phyloP scores from a whole-genome alignment of 2,797 vertebrate species.

The Arnoldichthys spilopterus region DNA sequence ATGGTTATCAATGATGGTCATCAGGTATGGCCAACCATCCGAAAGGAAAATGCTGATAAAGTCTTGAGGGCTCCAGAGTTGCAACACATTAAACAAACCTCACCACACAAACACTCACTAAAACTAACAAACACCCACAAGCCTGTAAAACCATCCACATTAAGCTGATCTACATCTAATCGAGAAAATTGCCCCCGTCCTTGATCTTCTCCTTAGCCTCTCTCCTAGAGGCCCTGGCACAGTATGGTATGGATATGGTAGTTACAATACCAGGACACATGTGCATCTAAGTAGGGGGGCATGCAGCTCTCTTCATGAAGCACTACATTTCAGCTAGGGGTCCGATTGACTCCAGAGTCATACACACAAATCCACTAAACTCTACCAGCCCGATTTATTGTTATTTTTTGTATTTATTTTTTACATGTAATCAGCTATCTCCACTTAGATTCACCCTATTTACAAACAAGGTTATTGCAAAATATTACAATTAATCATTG shows the following conservation, averaged over 20 bases:
- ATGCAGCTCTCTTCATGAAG: neutral
- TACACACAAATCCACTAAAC: neutral
- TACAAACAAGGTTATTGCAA: neutral
- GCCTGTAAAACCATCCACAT: neutral
- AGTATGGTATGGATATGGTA: too few relatives aligned
- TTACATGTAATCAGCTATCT: neutral
- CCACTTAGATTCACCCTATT: neutral
- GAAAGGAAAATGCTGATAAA: conserved; percentile 43
- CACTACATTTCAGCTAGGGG: neutral
- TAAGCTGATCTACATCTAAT: conserved; percentile 3
- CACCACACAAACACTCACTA: conserved; percentile 17
- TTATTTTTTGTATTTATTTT: conserved; percentile 7
- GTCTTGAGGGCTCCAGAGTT: conserved; percentile 29
- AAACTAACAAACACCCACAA: conserved; percentile 14
- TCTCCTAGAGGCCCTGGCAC: neutral
- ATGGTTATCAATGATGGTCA: conserved; percentile 71
- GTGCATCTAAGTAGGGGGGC: neutral
- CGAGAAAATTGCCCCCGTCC: neutral
- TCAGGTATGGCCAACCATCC: conserved; percentile 59
- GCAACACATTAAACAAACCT: neutral
- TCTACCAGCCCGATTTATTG: neutral
- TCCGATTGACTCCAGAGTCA: neutral
- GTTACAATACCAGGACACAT: too few relatives aligned
- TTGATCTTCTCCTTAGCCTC: neutral
- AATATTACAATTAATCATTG: neutral